Base-by-base conservation (phyloP, 2,113 vertebrate species). In the Microcebus ravelobensis region DNA sequence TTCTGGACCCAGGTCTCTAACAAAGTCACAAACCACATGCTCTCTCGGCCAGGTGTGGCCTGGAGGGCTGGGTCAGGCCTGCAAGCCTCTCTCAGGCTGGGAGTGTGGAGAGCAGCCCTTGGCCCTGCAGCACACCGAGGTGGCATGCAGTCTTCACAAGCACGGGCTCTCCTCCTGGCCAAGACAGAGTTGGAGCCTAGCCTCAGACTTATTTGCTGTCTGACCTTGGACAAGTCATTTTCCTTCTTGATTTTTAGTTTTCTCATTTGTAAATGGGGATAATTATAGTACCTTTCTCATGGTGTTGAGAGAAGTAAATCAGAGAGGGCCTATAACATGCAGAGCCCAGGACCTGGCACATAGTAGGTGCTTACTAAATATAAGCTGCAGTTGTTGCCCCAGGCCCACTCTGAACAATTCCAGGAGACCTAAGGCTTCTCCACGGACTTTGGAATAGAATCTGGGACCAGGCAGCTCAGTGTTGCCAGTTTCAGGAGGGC, bases 11-110 rank as follows among this genome's bases (percentile, higher is more conserved):
- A 12, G 25, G 23, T n/a, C 42, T 50, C 84, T 17, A 31, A 9
- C 1, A 76, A 25, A 39, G 59, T 55, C 45, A n/a, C 1, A 9
- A 31, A 48, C 25, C 1, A 0, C 27, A 21, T 18, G 13, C 15
- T n/a, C 1, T 82, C 50, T n/a, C 5, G 1, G 55, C 50, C 29
- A 36, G 31, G 48, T 71, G 36, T 6, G 18, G 59, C n/a, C 0
- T 25, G 39, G 77, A 84, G 15, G 48, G 31, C 36, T 21, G 15
- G 59, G 42, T 15, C 9, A 36, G 48, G 45, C n/a, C n/a, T 1
- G 0, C 0, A 6, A n/a, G 3, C 31, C 36, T 79, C 27, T 45
- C 20, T 89, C 57, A 42, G 50, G 23, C 74, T 31, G 13, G 25
- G 5, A 39, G n/a, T 18, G 17, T 42, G 7, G 21, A 42, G 21